Evolutionary conservation across 2,888 invertebrate species (phyloP).

Genomic region (Ichneumoninae sp.): DNA sequence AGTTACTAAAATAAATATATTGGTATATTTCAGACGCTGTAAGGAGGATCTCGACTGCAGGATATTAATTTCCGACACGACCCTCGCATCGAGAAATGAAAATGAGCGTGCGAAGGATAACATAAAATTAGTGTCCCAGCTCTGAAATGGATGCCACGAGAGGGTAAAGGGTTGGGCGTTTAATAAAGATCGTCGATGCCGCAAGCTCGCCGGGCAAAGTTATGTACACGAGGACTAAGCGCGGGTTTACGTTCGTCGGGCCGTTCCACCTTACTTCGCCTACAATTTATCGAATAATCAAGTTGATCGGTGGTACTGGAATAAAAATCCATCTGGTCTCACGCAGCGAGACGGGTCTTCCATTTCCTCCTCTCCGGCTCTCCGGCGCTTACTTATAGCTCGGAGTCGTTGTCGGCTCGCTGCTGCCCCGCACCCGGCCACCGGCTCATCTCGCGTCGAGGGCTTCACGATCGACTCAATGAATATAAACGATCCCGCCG

Average conservation of each 20-base stretch:
- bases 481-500: conserved; percentile 55
- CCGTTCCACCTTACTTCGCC: conserved; percentile 4
- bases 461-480: conserved; percentile 49
- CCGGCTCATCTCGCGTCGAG: conserved; percentile 21
- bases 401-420: conserved; percentile 16
- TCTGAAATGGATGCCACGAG: not conserved
- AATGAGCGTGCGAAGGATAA: not conserved
- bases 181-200: not conserved
- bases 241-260: not conserved
- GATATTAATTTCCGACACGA: not conserved
- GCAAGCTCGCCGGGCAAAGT: not conserved
- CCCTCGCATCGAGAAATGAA: too few relatives aligned
- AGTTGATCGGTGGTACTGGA: conserved; percentile 22
- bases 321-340: conserved; percentile 38
- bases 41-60: not conserved
- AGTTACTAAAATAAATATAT: not conserved
- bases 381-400: not conserved
- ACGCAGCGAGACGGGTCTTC: conserved; percentile 6
- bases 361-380: conserved; percentile 1
- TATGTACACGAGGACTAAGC: conserved; percentile 1
- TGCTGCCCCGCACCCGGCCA: conserved; percentile 3
- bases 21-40: not conserved
- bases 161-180: not conserved
- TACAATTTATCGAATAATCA: conserved; percentile 29
- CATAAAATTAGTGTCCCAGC: not conserved